Evolutionary conservation across 2,113 vertebrate species (phyloP), one percentile per base, ranked within the genome.

Genomic region (Callipepla squamata): DNA sequence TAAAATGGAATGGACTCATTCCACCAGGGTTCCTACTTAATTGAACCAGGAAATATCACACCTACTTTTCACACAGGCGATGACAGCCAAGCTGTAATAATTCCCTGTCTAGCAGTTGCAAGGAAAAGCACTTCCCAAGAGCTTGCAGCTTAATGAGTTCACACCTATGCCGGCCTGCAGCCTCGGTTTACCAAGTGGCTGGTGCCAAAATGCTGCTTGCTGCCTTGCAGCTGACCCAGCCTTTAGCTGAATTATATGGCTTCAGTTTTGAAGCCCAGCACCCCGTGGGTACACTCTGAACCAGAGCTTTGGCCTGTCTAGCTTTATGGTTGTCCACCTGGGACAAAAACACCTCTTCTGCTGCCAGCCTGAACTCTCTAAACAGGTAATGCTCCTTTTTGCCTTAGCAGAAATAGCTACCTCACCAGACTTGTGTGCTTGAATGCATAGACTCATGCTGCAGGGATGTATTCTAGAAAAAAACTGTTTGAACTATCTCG

Each of bases 61-160:
- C 65, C 76, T 75, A 9, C 51, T 90, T 85, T 78, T 73, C 77
- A 87, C 83, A 34, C 61, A 32, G n/a, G 81, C 32, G 44, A 23
- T 96, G 95, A 96, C 93, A 96, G 91, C 67, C 62, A 19, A 75
- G 77, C 45, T 44, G 48, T 74, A 63, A 36, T 95, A 85, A 87
- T 87, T 95, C 90, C 88, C 45, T 67, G 42, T 51, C 59, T 73
- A 53, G 77, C 32, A 11, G 5, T 34, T 4, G 34, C 44, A 42
- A 61, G 42, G n/a, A 44, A 80, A 87, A 62, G 67, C 75, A 82
- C 58, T 51, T 92, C 53, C 23, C 62, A 50, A 26, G 81, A 87
- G 25, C 48, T 47, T 40, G 50, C 53, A 55, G 28, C 12, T 61
- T 68, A 65, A 59, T 4, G 0, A 20, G 1, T 65, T 72, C 57